These are phyloP conservation scores for Drosophila grimshawi DNA, from an alignment of 1,140 invertebrate genomes.

Conservation along the genomic window DNA sequence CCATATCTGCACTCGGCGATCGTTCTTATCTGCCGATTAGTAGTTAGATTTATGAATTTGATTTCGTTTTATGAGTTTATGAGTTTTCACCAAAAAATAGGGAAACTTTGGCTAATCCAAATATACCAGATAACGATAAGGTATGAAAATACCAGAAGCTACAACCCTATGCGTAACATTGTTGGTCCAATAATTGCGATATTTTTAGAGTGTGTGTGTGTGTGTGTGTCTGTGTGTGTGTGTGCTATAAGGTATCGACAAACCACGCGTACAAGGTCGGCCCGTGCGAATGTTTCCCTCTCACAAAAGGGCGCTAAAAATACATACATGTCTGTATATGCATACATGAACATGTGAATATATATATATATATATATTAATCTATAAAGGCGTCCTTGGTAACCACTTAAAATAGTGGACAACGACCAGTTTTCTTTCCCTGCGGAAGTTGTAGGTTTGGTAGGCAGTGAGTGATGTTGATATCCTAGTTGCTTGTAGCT, in stretches of 20 bases:
- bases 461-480: too few relatives aligned
- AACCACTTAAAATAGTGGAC: slow-evolving; percentile 22
- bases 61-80: slow-evolving; percentile 35
- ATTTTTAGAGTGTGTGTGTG: neutral
- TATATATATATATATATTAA: neutral
- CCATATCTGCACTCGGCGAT: neutral
- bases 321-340: slow-evolving; percentile 23
- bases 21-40: slow-evolving; percentile 40
- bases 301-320: slow-evolving; percentile 67
- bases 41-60: slow-evolving; percentile 62
- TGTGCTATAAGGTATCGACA: slow-evolving; percentile 50
- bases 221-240: neutral
- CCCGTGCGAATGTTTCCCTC: too few relatives aligned
- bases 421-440: slow-evolving; percentile 9
- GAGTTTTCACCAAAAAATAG: neutral
- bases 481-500: too few relatives aligned
- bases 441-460: neutral
- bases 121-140: neutral
- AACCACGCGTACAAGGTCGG: slow-evolving; percentile 26
- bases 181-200: neutral
- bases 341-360: neutral
- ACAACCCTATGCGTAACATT: neutral
- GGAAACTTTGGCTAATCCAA: slow-evolving; percentile 15
- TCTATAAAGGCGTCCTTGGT: slow-evolving; percentile 38
- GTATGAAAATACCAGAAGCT: neutral